Evolutionary conservation across 2,113 vertebrate species (phyloP).

Genomic region (Podiceps cristatus): DNA sequence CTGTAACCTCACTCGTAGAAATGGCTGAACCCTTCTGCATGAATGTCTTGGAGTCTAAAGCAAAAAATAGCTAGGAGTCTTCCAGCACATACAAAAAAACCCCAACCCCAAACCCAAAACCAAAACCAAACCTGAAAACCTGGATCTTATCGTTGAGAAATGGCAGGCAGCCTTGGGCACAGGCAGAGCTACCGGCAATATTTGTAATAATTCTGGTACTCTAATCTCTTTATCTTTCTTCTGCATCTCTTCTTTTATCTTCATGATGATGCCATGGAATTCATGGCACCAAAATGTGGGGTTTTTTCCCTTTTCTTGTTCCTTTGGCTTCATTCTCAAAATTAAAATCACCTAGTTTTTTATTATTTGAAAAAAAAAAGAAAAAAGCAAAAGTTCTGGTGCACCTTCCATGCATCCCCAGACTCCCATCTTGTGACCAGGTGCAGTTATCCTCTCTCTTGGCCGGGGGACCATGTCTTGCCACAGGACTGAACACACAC

Average conservation of each 20-base stretch:
- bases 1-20: neutral
- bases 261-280: neutral
- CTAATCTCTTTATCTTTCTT: constrained; percentile 42
- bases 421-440: neutral
- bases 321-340: neutral
- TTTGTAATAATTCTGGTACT: neutral
- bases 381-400: neutral
- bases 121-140: neutral
- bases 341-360: neutral
- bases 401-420: fast-evolving
- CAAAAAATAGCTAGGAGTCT: neutral
- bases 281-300: neutral
- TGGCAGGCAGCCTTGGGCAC: constrained; percentile 49
- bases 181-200: constrained; percentile 21
- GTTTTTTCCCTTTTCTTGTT: neutral
- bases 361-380: no score
- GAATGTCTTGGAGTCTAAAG: neutral
- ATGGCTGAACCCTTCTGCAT: neutral
- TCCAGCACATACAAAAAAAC: neutral
- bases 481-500: neutral
- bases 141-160: constrained; percentile 30
- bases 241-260: constrained; percentile 49
- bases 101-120: no score
- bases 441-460: neutral
- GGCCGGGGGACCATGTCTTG: neutral